Conservation (phyloP, 2,113 vertebrate species). For the rat (Rattus norvegicus) region DNA sequence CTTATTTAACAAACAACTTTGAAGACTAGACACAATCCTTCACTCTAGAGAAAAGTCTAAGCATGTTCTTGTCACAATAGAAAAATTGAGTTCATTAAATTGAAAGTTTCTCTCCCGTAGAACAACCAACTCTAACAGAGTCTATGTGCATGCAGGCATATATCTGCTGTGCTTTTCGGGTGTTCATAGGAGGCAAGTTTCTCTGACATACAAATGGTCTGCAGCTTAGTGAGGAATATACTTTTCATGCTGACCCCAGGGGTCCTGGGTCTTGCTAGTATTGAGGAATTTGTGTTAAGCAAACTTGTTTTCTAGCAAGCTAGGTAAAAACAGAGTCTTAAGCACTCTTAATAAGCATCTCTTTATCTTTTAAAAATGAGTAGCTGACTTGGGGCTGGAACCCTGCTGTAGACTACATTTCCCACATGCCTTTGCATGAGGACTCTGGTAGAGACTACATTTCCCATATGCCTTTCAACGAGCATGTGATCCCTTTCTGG, state of each 20-base stretch:
- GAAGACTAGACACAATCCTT: not conserved
- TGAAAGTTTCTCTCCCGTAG: not conserved
- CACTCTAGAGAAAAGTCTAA: not conserved
- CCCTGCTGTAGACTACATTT: not conserved
- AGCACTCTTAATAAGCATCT: constrained; percentile 4
- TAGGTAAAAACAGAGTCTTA: not conserved
- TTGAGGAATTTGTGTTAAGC: not conserved
- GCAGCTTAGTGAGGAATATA: not conserved
- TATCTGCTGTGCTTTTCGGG: too few relatives aligned
- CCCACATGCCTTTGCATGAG: not conserved
- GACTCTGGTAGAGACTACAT: not conserved
- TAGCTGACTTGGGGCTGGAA: not conserved
- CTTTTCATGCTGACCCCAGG: not conserved
- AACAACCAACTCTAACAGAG: not conserved
- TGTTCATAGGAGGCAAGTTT: too few relatives aligned
- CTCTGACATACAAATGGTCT: not conserved
- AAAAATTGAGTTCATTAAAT: not conserved
- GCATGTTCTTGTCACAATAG: not conserved
- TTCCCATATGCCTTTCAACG: not conserved
- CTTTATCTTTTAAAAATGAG: not conserved
- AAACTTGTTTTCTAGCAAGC: not conserved
- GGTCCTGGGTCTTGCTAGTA: not conserved
- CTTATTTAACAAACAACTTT: not conserved
- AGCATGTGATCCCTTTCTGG: not conserved
- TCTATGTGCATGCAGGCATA: rapidly evolving